phyloP scores from a whole-genome alignment of 2,888 invertebrate genomes.

The Scrobipalpa costella region DNA sequence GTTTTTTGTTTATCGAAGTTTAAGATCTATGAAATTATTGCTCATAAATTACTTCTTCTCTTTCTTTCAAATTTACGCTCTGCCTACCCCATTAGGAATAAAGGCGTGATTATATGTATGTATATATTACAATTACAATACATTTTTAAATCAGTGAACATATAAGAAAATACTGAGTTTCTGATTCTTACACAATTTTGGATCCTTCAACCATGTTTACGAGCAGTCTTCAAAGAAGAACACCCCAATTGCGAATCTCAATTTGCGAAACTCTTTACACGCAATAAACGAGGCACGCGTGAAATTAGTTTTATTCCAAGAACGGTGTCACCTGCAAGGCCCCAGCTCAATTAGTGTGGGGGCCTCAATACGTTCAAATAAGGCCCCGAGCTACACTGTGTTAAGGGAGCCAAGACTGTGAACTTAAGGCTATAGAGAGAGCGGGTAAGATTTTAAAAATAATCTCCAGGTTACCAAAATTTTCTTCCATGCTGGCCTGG shows the following conservation, averaged over 20 bases:
- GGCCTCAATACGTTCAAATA: conserved; percentile 48
- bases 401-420: conserved; percentile 22
- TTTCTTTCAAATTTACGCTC: too few relatives aligned
- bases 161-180: too few relatives aligned
- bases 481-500: too few relatives aligned
- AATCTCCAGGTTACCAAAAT: too few relatives aligned
- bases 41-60: too few relatives aligned
- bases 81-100: too few relatives aligned
- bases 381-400: conserved; percentile 40
- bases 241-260: neutral
- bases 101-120: too few relatives aligned
- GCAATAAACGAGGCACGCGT: conserved; percentile 45
- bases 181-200: too few relatives aligned
- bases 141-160: neutral
- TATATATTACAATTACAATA: too few relatives aligned
- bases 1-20: too few relatives aligned
- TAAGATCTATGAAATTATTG: too few relatives aligned
- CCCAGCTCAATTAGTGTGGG: conserved; percentile 54
- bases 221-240: neutral
- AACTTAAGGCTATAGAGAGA: conserved; percentile 6
- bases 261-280: conserved; percentile 2
- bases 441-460: neutral
- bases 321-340: conserved; percentile 43
- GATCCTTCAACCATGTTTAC: neutral
- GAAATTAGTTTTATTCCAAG: conserved; percentile 53